Conservation (phyloP, 2,888 invertebrate species). For the Chironomus tentans region DNA sequence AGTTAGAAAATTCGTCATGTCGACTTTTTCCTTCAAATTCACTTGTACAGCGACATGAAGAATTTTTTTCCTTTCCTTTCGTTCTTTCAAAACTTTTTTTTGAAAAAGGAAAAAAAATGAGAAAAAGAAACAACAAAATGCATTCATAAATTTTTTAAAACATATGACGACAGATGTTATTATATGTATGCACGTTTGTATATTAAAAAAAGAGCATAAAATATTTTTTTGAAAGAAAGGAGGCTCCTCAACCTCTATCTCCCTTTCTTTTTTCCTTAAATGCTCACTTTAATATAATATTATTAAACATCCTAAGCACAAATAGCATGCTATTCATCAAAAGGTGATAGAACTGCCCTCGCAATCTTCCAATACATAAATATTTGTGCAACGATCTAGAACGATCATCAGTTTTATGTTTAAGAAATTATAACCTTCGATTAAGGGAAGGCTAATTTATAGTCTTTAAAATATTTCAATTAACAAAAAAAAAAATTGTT, state of each 20-base stretch:
- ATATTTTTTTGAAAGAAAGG: neutral
- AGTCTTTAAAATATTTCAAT: neutral
- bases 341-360: constrained; percentile 24
- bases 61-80: neutral
- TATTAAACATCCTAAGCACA: neutral
- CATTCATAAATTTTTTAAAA: constrained; percentile 10
- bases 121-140: neutral
- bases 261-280: neutral
- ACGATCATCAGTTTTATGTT: neutral
- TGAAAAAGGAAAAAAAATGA: neutral
- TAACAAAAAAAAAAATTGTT: neutral
- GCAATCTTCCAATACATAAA: neutral
- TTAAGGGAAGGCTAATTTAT: neutral
- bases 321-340: neutral
- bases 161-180: constrained; percentile 21
- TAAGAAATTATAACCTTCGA: neutral
- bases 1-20: no score
- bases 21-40: neutral
- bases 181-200: neutral
- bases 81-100: neutral
- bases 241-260: neutral
- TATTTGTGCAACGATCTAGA: neutral
- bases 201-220: neutral
- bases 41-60: neutral
- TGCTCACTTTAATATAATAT: neutral